Base-by-base conservation (phyloP, 2,113 vertebrate genomes). In the Oxyruncus cristatus region DNA sequence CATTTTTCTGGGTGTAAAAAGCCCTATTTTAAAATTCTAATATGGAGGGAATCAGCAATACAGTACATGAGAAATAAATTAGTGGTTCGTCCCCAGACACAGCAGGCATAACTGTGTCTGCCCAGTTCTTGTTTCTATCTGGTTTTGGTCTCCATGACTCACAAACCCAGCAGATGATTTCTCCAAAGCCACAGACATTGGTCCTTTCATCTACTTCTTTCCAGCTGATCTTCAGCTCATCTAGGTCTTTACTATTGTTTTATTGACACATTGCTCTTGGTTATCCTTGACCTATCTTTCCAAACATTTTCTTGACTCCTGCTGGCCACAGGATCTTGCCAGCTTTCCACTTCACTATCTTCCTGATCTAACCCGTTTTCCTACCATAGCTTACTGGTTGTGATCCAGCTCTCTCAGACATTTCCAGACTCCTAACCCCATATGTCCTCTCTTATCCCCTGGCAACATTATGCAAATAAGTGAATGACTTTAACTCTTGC, bases 1-100 rank as follows among this genome's bases (percentile, higher is more conserved):
- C 52, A 85, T 82, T 82, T 76, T 65, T 85, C 80, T 89, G 89
- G 89, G 94, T 95, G 93, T 46, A 92, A 95, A 95, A 67, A 9
- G 22, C 11, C n/a, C 58, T 28, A 75, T 50, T 83, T 92, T 92
- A 81, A 5, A 89, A 63, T 80, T 85, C 41, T 71, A 20, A 66
- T 46, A 53, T 44, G 50, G 55, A 92, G 80, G 22, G 52, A 81
- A 63, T 89, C 91, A 88, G 89, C 70, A 92, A 49, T 32, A 72
- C 4, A 78, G 22, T 67, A 41, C 76, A 84, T 56, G n/a, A 80
- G 75, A 72, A 85, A 91, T 41, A 72, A 87, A 95, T 89, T 52
- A 87, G 73, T 26, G 2, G 52, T 85, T 92, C 65, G 37, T 66
- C 47, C 63, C 59, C 55, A 90, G 78, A 58, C 33, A 32, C 61